These are phyloP conservation scores for Sialia sialis DNA, from an alignment of 2,113 vertebrate genomes.

Conservation along the genomic window DNA sequence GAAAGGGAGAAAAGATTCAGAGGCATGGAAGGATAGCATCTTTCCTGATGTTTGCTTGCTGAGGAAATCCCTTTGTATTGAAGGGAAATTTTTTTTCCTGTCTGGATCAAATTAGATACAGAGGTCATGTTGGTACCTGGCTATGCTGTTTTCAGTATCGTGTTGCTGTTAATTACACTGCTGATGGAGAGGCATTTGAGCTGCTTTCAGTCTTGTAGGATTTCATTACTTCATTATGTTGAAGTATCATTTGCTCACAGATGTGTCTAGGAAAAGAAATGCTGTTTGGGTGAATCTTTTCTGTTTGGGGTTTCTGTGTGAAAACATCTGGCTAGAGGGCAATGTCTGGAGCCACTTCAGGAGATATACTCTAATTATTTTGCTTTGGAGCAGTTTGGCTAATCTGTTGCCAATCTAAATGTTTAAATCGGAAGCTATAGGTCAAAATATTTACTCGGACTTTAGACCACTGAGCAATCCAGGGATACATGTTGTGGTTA, in stretches of 20 bases:
- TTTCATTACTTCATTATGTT: slow-evolving; percentile 52
- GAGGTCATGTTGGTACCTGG: not conserved
- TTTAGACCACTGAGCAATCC: not conserved
- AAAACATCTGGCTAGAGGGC: not conserved
- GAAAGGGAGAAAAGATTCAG: not conserved
- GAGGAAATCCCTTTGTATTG: not conserved
- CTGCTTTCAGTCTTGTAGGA: not conserved
- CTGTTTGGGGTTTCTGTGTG: slow-evolving; percentile 23
- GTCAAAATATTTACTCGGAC: not conserved
- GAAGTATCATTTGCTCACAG: slow-evolving; percentile 35
- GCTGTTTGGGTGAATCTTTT: slow-evolving; percentile 13
- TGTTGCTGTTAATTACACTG: not conserved
- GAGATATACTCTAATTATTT: not conserved
- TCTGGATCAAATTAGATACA: not conserved
- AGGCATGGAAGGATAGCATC: not conserved
- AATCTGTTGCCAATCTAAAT: not conserved
- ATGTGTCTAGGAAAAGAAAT: slow-evolving; percentile 9
- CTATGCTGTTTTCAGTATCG: not conserved
- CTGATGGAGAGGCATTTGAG: not conserved
- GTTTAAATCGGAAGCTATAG: not conserved
- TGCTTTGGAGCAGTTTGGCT: not conserved
- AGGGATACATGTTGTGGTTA: not conserved
- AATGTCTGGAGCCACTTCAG: not conserved
- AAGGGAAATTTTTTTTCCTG: not conserved
- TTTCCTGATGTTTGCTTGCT: not conserved